Evolutionary conservation across 2,113 vertebrate species (phyloP), one percentile per base, ranked within the genome.

Genomic region (Paraplagusia blochii): DNA sequence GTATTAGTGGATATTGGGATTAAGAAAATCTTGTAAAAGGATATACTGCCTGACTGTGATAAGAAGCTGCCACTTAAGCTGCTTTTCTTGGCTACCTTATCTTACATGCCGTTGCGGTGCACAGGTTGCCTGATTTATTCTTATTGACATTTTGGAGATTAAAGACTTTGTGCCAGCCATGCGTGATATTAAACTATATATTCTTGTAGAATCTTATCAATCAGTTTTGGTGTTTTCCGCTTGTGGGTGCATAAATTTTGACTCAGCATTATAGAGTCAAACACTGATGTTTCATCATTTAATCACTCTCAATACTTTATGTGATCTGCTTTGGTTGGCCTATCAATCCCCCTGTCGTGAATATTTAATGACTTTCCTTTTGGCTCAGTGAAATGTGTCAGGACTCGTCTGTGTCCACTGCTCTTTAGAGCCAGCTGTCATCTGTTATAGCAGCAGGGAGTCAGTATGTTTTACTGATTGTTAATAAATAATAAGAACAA

Each of bases 361-460:
- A 82, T 84, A 75, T 72, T 82, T 80, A 33, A 77, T 74, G 71
- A 68, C 51, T 19, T 48, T 67, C 49, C 49, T 43, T 45, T 22
- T 15, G 52, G 35, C 34, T 65, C 19, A 35, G 52, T 18, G 15
- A 68, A 63, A 63, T 51, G 42, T 74, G 58, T 66, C 17, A 7
- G 1, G 43, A 49, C 35, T 54, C 38, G 66, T 71, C 12, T 50
- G 39, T 19, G 36, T 39, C 50, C 17, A 2, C 47, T 46, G 22
- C 36, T 54, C 36, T 67, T 19, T 49, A 29, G 40, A 35, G 8
- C 10, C 29, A 18, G 17, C 43, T 40, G 52, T 51, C 46, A 35
- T 29, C 43, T 46, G 22, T 64, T 17, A 52, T 71, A 56, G 36
- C 15, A 12, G 22, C 19, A 55, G 16, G 5, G 17, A 34, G 14